Conservation (phyloP, 2,797 vertebrate species). For the Salmo trutta region DNA sequence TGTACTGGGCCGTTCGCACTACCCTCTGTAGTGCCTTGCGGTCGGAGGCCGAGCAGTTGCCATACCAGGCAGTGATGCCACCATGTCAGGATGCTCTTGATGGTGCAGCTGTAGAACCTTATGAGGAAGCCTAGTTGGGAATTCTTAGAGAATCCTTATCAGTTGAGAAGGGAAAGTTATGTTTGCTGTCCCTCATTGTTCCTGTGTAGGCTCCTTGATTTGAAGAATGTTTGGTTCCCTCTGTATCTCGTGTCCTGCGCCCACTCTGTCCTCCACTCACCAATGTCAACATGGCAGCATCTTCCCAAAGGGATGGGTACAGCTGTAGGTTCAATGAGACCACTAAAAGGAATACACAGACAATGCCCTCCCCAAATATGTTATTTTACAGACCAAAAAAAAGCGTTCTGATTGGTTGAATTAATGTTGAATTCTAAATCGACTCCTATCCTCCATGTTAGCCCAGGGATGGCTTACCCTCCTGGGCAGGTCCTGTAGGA, state of each 20-base stretch:
- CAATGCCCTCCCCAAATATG: too few species aligned
- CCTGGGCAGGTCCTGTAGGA: background rate
- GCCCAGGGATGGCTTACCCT: background rate
- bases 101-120: background rate
- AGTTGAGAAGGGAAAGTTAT: background rate
- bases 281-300: background rate
- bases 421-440: background rate
- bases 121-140: background rate
- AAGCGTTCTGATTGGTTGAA: background rate
- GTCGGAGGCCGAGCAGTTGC: too few species aligned
- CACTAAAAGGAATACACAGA: background rate
- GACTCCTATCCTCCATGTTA: background rate
- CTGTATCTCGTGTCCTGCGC: background rate
- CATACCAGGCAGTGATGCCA: too few species aligned
- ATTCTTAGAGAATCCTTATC: background rate
- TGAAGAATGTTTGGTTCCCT: background rate
- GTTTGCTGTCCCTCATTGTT: conserved; percentile 4
- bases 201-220: background rate
- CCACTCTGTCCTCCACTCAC: background rate
- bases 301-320: background rate
- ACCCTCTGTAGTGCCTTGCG: too few species aligned
- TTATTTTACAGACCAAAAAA: background rate
- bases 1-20: too few species aligned
- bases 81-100: too few species aligned
- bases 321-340: background rate